Percentiles rank a stretch among this genome's conserved stretches.
Conservation (phyloP, 2,888 invertebrate species). For the Eupithecia centaureata region DNA sequence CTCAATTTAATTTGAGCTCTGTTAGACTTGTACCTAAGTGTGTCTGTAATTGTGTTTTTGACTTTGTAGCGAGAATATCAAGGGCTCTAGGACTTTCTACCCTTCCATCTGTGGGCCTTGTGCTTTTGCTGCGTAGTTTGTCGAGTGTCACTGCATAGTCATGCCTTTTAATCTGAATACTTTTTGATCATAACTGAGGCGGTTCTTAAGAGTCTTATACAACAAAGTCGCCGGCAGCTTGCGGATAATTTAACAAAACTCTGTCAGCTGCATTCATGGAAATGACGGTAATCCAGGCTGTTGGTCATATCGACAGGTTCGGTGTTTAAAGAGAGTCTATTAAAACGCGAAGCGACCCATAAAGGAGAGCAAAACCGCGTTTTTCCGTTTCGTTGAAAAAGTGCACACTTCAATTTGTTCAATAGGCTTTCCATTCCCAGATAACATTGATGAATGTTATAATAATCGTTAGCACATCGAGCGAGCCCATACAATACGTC, state of each 20-base stretch:
- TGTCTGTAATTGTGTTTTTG: not conserved
- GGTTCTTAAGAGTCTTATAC: not conserved
- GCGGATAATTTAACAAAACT: not conserved
- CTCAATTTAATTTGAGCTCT: not conserved
- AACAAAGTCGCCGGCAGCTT: not conserved
- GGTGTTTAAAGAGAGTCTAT: too few relatives aligned
- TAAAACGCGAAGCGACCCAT: not conserved
- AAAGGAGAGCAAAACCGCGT: not conserved
- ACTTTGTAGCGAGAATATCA: not conserved
- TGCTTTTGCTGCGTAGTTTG: not conserved
- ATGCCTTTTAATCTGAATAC: not conserved
- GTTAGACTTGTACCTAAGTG: not conserved
- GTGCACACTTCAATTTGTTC: not conserved
- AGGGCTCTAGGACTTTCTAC: not conserved
- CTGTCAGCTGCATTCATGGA: not conserved
- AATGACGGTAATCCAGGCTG: too few relatives aligned
- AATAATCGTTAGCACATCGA: conserved; percentile 34
- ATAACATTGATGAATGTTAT: conserved; percentile 30
- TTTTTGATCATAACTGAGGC: not conserved
- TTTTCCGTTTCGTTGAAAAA: not conserved
- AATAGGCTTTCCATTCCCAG: conserved; percentile 4
- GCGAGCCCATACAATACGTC: conserved; percentile 25
- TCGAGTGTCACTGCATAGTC: not conserved
- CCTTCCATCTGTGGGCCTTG: not conserved
- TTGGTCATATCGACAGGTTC: too few relatives aligned